Evolutionary conservation across 2,113 vertebrate species (phyloP), one percentile per base, ranked within the genome.

Genomic region (Origma solitaria): DNA sequence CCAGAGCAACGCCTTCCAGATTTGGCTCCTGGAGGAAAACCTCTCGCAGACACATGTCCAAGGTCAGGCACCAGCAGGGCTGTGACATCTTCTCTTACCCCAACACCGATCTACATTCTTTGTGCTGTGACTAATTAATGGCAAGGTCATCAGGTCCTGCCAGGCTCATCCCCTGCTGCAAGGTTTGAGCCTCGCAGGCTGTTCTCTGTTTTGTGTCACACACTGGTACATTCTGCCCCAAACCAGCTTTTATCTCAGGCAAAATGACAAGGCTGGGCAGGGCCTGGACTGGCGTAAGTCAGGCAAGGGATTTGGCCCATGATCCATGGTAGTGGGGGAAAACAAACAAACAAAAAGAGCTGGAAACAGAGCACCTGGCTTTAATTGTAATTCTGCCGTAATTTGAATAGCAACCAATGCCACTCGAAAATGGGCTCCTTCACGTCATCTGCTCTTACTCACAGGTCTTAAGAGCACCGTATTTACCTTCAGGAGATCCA

Each of bases 31-130:
- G 82, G 51, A 57, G n/a, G 68, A 58, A 61, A 81, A n/a, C 45
- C 51, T 78, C 77, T 68, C 4, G 0, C 44, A 53, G 75, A 38
- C 5, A 0, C 62, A 12, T 0, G 0, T 40, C 35, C 82, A 69
- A 82, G 75, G 85, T 37, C 62, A 49, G 75, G 53, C 70, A 50
- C 58, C n/a, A 58, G 40, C 49, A 38, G 64, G 75, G 57, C 90
- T 79, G 86, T 13, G 47, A 22, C 8, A 2, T 47, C 56, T 78
- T 56, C 61, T 65, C 45, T 78, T 22, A 44, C 53, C 57, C 5
- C 0, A 31, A 3, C 42, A 25, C 64, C 69, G 11, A 17, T 44
- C 72, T 14, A 7, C n/a, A 3, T 81, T 64, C 69, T 53, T 21
- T 2, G 1, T 58, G 83, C 83, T 64, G 56, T 87, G 92, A 91